Base-by-base conservation (phyloP, 1,140 invertebrate species). In the Hesperophylax magnus region DNA sequence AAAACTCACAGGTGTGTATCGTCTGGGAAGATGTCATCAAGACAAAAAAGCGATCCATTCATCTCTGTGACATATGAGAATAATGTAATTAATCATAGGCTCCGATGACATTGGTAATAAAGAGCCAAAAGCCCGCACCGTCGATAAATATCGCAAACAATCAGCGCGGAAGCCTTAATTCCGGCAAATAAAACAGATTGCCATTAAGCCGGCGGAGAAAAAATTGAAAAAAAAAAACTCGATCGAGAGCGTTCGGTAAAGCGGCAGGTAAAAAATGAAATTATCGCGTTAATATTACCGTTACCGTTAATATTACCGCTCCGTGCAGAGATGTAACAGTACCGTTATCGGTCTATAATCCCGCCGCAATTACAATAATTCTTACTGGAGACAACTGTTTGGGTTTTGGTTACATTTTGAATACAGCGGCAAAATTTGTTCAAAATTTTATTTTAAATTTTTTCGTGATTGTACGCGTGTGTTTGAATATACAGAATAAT, bases 291-390 rank as follows among this genome's bases (percentile, higher is more conserved):
- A 81, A 83, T 83, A 83, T 83, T 77, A 74, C 75, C 79, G 39
- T 47, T 47, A 47, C 39, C 80, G 80, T 79, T 84, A 81, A 83
- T 83, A 83, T 83, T 77, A 74, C 75, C 79, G 39, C 39, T 47
- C 39, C 39, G 82, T 60, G 76, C 78, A 60, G 82, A 81, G 82
- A 83, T 81, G 79, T 79, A 77, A 75, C 69, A 80, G 82, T 77
- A 80, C 78, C 82, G 82, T 83, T 83, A 83, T 83, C 82, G 79
- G 82, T 47, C 82, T 58, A 77, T 83, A 81, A 83, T 83, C 79
- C 82, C 54, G 63, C 82, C 82, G 79, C 79, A 83, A 83, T 83
- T 83, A 83, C 82, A 83, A 83, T 83, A 83, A 83, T 83, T 83
- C 82, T 83, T 83, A 79, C 79, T 63, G 77, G 82, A 81, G 82